phyloP scores from a whole-genome alignment of 2,888 invertebrate species.

The Eumacrocentrus americanus region DNA sequence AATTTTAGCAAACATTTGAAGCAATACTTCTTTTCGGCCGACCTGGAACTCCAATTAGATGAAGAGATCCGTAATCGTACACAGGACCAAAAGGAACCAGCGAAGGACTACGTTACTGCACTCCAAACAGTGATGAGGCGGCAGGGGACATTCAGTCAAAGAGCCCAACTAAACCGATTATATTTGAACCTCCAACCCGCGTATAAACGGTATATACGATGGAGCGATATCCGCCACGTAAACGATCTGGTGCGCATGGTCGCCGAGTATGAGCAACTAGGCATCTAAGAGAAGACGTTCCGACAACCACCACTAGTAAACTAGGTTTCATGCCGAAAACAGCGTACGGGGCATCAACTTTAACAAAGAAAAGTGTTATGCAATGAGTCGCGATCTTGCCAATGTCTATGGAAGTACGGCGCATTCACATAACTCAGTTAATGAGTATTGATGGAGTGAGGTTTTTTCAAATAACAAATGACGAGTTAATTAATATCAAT shows the following conservation, averaged over 20 bases:
- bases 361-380: too few relatives aligned
- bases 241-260: neutral
- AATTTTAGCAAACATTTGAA: neutral
- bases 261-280: neutral
- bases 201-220: neutral
- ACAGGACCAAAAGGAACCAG: conserved; percentile 2
- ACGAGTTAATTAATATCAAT: too few relatives aligned
- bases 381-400: too few relatives aligned
- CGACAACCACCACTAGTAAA: neutral
- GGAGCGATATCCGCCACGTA: neutral
- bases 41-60: neutral
- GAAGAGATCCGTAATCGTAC: neutral
- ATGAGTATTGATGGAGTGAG: too few relatives aligned
- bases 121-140: conserved; percentile 1
- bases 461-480: too few relatives aligned
- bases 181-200: conserved; percentile 17
- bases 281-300: neutral
- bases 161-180: neutral
- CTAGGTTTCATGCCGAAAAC: neutral
- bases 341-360: too few relatives aligned
- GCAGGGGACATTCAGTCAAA: neutral
- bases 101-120: neutral
- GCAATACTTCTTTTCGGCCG: neutral
- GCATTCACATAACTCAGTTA: too few relatives aligned
- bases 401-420: too few relatives aligned